These are phyloP conservation scores for Chrysemys picta DNA, from an alignment of 2,113 vertebrate genomes.

Conservation along the genomic window DNA sequence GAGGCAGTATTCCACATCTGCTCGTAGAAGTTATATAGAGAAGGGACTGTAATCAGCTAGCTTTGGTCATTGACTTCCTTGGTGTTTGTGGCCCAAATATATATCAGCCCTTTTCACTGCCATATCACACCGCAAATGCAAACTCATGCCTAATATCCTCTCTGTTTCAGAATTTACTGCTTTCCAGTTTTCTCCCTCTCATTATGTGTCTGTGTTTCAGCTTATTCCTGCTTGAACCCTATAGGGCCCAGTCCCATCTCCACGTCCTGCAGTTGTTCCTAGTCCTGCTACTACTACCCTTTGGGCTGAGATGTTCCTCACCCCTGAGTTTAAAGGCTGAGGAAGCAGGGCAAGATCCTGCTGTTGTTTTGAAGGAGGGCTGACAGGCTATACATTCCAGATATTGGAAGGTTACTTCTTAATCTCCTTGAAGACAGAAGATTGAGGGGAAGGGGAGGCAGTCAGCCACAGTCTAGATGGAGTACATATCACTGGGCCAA, in stretches of 20 bases:
- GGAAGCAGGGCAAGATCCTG: background rate
- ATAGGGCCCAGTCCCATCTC: background rate
- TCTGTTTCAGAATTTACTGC: background rate
- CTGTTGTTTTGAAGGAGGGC: background rate
- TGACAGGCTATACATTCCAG: background rate
- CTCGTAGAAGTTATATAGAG: background rate
- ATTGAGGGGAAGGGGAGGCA: background rate
- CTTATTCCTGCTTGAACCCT: background rate
- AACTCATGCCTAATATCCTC: background rate
- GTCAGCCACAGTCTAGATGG: background rate
- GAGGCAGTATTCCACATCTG: background rate
- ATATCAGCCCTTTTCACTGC: background rate
- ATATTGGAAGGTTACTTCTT: background rate
- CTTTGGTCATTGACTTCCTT: background rate
- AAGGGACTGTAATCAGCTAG: background rate
- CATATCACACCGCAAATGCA: background rate
- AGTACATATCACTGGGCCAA: background rate
- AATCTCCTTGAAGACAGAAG: background rate
- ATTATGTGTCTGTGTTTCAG: background rate
- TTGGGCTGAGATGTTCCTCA: accelerated
- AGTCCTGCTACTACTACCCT: background rate
- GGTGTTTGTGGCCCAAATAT: background rate
- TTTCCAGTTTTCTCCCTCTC: background rate
- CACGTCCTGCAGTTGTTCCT: background rate
- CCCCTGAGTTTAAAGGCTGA: background rate